phyloP scores from a whole-genome alignment of 30 jellyfish, hydroid and myxozoan species.

The Hydractinia echinata region DNA sequence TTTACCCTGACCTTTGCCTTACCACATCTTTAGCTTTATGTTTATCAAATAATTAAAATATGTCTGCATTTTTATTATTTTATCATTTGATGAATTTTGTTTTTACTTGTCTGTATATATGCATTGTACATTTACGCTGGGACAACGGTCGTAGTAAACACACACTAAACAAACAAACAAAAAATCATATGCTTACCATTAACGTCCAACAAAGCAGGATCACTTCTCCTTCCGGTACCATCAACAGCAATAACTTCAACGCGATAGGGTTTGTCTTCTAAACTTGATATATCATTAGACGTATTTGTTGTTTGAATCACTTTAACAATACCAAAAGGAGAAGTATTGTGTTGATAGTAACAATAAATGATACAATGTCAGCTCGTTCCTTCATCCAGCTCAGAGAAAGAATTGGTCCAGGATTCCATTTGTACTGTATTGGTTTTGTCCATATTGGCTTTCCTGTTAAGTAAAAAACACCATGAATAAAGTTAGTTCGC shows the following conservation, averaged over 20 bases:
- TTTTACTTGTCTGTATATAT: too few relatives aligned
- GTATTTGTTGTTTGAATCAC: background rate
- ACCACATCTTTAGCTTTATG: too few relatives aligned
- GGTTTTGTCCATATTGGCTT: conserved; percentile 7
- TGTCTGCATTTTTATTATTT: too few relatives aligned
- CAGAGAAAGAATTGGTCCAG: background rate
- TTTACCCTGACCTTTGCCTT: too few relatives aligned
- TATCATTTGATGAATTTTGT: too few relatives aligned
- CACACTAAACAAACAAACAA: too few relatives aligned
- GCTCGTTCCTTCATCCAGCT: conserved; percentile 3
- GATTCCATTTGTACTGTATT: background rate
- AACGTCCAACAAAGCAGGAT: conserved; percentile 4
- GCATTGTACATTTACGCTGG: too few relatives aligned
- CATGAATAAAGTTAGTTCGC: too few relatives aligned
- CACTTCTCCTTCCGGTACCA: background rate
- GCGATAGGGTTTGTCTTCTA: background rate
- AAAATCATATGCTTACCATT: background rate
- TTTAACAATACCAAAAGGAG: background rate
- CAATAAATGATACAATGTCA: background rate
- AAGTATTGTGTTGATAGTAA: background rate
- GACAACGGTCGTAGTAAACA: too few relatives aligned
- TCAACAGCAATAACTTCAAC: conserved; percentile 9
- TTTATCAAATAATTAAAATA: too few relatives aligned
- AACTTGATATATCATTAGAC: background rate
- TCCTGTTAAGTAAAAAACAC: background rate